A percentile compares a stretch with the other conserved stretches of the same genome.
Conservation (phyloP, 1,140 invertebrate genomes). For the Psix sp. region DNA sequence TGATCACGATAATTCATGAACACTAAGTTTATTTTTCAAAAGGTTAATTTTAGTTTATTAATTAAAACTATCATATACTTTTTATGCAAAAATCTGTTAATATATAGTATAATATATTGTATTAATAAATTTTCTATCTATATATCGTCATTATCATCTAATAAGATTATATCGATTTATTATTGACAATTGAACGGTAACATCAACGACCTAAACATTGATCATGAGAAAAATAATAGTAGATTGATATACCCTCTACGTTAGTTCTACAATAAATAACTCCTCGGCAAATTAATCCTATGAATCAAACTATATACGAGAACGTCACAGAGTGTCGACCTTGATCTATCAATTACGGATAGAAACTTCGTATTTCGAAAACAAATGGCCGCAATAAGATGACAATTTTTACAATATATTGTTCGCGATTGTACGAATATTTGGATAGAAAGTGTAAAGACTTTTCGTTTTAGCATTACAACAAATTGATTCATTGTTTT, state of each 20-base stretch:
- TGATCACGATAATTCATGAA: no score
- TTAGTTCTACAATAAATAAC: slow-evolving; percentile 20
- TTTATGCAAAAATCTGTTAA: no score
- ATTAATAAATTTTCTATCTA: no score
- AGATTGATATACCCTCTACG: neutral
- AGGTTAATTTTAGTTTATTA: no score
- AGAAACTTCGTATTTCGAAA: slow-evolving; percentile 17
- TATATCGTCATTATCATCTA: no score
- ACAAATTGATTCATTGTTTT: no score
- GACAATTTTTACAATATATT: slow-evolving; percentile 24
- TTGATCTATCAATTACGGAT: slow-evolving; percentile 31
- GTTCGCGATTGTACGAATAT: slow-evolving; percentile 9
- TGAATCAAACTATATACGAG: slow-evolving; percentile 22
- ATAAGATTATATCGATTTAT: no score
- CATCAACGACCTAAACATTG: neutral
- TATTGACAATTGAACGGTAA: neutral
- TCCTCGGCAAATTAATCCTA: slow-evolving; percentile 28
- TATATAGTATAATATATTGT: no score
- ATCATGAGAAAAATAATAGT: neutral
- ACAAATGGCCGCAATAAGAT: slow-evolving; percentile 19
- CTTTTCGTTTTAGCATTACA: no score
- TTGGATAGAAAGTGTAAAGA: no score
- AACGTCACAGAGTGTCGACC: slow-evolving; percentile 25
- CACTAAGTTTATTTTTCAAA: no score
- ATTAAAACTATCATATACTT: no score